A percentile compares a stretch with the other conserved stretches of the same genome.
Evolutionary conservation across 2,888 invertebrate genomes (phyloP).

Genomic region (Reticulitermes lucifugus): DNA sequence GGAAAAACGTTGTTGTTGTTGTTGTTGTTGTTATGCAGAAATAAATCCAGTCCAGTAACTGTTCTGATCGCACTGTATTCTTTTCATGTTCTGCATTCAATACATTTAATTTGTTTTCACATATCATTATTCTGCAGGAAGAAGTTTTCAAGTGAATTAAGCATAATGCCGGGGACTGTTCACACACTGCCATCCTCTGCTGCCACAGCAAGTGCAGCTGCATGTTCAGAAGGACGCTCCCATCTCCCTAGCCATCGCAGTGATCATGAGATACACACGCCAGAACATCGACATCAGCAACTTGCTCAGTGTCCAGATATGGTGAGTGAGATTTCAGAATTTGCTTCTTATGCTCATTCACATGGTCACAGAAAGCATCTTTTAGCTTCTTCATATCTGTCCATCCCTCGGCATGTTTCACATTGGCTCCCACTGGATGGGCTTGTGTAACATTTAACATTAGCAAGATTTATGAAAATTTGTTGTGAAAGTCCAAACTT

Average conservation of each 20-base stretch:
- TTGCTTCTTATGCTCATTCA: too few relatives aligned
- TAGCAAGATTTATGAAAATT: too few relatives aligned
- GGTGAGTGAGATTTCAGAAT: conserved; percentile 11
- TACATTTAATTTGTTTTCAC: not conserved
- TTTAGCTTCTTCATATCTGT: too few relatives aligned
- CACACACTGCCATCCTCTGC: conserved; percentile 12
- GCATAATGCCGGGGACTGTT: conserved; percentile 64
- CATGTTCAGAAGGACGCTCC: conserved; percentile 48
- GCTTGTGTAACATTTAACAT: too few relatives aligned
- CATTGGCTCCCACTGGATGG: too few relatives aligned
- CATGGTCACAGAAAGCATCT: too few relatives aligned
- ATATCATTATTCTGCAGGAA: conserved; percentile 62
- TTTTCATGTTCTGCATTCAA: not conserved
- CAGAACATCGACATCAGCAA: conserved; percentile 67
- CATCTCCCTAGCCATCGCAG: conserved; percentile 69
- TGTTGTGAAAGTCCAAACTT: too few relatives aligned
- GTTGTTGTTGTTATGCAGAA: too few relatives aligned
- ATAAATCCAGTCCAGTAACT: too few relatives aligned
- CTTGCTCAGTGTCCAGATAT: conserved; percentile 32
- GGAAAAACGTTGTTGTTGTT: too few relatives aligned
- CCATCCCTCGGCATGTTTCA: too few relatives aligned
- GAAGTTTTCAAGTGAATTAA: conserved; percentile 70
- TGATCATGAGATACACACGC: conserved; percentile 73
- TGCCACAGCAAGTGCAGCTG: conserved; percentile 13
- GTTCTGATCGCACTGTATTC: too few relatives aligned